Evolutionary conservation across 1,140 invertebrate species (phyloP).

Genomic region (Drosophila sproati): DNA sequence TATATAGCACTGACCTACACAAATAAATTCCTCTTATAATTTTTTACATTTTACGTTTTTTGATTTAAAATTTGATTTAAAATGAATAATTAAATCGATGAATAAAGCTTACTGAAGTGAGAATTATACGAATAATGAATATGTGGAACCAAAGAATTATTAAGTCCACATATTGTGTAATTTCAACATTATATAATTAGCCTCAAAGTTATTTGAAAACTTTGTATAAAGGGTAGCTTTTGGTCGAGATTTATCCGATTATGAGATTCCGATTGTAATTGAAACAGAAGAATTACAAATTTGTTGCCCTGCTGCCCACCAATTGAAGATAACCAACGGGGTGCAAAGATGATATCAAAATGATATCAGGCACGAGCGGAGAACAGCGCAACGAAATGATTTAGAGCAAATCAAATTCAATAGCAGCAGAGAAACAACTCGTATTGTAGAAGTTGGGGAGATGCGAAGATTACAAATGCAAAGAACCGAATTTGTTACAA

Average conservation of each 20-base stretch:
- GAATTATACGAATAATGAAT: too few relatives aligned
- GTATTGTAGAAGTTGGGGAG: not conserved
- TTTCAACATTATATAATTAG: too few relatives aligned
- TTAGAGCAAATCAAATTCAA: not conserved
- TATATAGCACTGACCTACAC: too few relatives aligned
- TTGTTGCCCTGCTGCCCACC: slow-evolving; percentile 22
- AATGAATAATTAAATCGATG: too few relatives aligned
- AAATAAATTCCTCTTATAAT: too few relatives aligned
- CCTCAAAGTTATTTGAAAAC: not conserved
- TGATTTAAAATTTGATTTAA: too few relatives aligned
- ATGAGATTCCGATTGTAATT: slow-evolving; percentile 21
- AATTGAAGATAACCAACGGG: not conserved
- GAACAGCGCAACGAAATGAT: slow-evolving; percentile 12
- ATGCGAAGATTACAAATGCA: not conserved
- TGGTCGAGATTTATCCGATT: not conserved
- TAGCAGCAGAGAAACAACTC: not conserved
- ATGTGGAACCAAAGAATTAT: too few relatives aligned
- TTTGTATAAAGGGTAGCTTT: not conserved
- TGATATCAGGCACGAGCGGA: not conserved
- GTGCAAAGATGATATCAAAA: not conserved
- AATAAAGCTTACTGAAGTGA: too few relatives aligned
- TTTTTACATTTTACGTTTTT: too few relatives aligned
- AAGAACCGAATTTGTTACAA: too few relatives aligned
- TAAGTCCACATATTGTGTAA: too few relatives aligned
- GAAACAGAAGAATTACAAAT: slow-evolving; percentile 48